These are phyloP conservation scores for Huso huso DNA, from an alignment of 2,797 vertebrate species.

Conservation along the genomic window DNA sequence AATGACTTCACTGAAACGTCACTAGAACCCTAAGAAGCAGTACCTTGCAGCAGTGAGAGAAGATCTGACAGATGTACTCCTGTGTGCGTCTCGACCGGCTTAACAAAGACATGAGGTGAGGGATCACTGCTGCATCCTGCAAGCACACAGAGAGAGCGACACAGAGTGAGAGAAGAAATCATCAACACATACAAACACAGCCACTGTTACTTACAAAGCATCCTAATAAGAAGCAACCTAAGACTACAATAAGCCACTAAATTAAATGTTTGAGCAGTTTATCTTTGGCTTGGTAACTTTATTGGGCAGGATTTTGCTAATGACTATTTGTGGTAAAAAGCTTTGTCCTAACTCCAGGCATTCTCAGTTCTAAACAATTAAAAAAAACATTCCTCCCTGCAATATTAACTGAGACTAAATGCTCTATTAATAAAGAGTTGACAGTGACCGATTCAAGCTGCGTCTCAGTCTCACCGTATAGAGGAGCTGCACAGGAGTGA, in stretches of 20 bases:
- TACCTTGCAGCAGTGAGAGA: constrained; percentile 99
- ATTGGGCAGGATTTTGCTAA: too few relatives aligned
- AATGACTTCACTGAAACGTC: neutral
- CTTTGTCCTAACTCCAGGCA: too few relatives aligned
- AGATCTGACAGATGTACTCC: constrained; percentile 98
- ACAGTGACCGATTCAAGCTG: too few relatives aligned
- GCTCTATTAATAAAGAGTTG: neutral
- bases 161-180: neutral
- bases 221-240: too few relatives aligned
- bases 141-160: too few relatives aligned
- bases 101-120: constrained; percentile 91
- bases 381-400: neutral
- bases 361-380: neutral
- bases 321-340: too few relatives aligned
- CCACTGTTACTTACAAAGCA: too few relatives aligned
- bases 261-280: too few relatives aligned
- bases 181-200: too few relatives aligned
- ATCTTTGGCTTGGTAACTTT: too few relatives aligned
- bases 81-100: constrained; percentile 87
- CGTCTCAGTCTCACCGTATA: constrained; percentile 76
- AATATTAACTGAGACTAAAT: neutral
- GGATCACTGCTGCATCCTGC: constrained; percentile 23
- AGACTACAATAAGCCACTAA: too few relatives aligned
- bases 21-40: constrained; percentile 26
- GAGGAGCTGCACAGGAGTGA: constrained; percentile 92